A percentile compares a stretch with the other conserved stretches of the same genome.
These are phyloP conservation scores for Spodoptera litura DNA, from an alignment of 1,140 invertebrate species.

Conservation along the genomic window DNA sequence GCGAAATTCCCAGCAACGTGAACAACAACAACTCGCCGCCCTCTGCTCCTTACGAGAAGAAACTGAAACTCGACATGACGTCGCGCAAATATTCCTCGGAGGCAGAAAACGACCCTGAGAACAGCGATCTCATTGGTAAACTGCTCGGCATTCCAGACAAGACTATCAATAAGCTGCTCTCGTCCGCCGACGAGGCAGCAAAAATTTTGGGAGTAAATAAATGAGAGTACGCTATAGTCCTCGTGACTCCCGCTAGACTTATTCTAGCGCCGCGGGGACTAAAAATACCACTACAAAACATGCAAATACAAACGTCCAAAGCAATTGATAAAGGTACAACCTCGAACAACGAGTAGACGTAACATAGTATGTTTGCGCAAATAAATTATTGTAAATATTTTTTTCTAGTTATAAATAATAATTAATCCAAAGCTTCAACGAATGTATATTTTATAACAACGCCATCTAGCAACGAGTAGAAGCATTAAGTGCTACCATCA, in stretches of 20 bases:
- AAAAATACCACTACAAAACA: constrained; percentile 62
- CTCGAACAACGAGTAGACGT: constrained; percentile 70
- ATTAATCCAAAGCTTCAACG: constrained; percentile 12
- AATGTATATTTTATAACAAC: constrained; percentile 53
- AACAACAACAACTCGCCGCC: constrained; percentile 86
- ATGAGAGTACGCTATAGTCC: constrained; percentile 86
- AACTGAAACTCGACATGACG: constrained; percentile 85
- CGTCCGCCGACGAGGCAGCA: constrained; percentile 94
- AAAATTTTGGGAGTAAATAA: constrained; percentile 94
- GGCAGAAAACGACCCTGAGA: constrained; percentile 85
- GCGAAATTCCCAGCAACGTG: constrained; percentile 84
- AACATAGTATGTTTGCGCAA: constrained; percentile 32
- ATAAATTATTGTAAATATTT: constrained; percentile 27
- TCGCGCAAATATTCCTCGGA: constrained; percentile 83
- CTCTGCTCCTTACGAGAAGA: constrained; percentile 81
- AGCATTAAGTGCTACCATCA: constrained; percentile 15
- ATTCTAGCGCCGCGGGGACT: constrained; percentile 81
- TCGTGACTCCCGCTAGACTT: constrained; percentile 80
- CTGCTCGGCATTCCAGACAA: constrained; percentile 94
- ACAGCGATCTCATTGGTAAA: constrained; percentile 94
- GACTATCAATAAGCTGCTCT: constrained; percentile 94
- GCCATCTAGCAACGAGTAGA: constrained; percentile 76
- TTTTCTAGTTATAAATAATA: constrained; percentile 2
- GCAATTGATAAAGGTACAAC: constrained; percentile 54
- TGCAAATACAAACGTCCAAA: constrained; percentile 57